Base-by-base conservation (phyloP, 2,797 vertebrate species). In the Enoplosus armatus region DNA sequence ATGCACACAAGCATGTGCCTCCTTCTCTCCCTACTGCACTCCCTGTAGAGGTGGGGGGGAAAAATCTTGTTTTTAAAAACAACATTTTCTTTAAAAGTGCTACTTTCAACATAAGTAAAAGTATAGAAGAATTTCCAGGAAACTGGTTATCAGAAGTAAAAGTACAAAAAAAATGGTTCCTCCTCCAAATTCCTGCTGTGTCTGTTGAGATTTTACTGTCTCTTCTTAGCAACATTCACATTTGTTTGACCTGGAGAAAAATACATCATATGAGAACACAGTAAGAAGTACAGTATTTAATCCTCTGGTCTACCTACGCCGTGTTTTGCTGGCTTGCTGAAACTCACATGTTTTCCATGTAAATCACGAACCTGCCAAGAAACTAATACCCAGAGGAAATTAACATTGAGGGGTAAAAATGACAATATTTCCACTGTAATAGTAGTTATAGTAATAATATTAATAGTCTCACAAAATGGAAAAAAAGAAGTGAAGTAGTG, bases 1-100 rank as follows among this genome's bases (percentile, higher is more conserved):
- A 88, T 69, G 16, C 35, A 72, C 26, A 76, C 43, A 67, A 69
- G 35, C 35, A 51, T 69, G 67, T 39, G 48, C 1, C 61, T 82
- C 27, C 45, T 61, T 74, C 54, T 72, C 73, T 72, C 79, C 48
- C 33, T 24, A n/a, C 26, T 31, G 41, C 29, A 45, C 31, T 41
- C 16, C 10, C 22, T 3, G n/a, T 24, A 64, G 20, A 39, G 22
- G 1, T 78, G 41, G 59, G 31, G 26, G 47, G 29, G 10, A 37
- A 56, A 59, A 62, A 64, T 26, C 22, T 22, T 62, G n/a, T 26
- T 24, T 20, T 20, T 54, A 2, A 22, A 27, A 4, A 6, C 0
- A 0, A 0, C 22, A 2, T 33, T 33, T 77, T 58, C 3, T 15
- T 56, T 50, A 24, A 29, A 55, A 20, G 33, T 29, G 2, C 1